A percentile compares a stretch with the other conserved stretches of the same genome.
Evolutionary conservation across 2,797 vertebrate genomes (phyloP).

Genomic region (Micropoecilia bifurca): DNA sequence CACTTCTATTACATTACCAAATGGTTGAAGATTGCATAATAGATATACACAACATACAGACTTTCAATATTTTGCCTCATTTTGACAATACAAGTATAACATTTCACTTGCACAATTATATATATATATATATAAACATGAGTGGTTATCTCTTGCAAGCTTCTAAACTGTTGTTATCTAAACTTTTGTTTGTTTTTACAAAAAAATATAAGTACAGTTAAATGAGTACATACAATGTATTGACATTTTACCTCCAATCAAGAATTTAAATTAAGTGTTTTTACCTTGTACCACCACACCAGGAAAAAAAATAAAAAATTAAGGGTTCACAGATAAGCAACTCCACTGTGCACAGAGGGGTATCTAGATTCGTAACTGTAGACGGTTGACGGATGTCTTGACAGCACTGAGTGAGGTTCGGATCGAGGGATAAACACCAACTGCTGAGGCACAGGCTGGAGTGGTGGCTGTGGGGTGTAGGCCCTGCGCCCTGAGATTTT

Average conservation of each 20-base stretch:
- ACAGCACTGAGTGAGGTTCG: conserved; percentile 50
- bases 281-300: neutral
- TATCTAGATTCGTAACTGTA: conserved; percentile 72
- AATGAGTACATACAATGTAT: neutral
- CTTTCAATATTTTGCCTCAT: neutral
- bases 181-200: neutral
- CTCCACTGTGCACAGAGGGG: conserved; percentile 76
- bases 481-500: conserved; percentile 65
- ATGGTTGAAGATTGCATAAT: neutral
- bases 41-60: conserved; percentile 11
- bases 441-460: conserved; percentile 68
- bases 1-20: neutral
- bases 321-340: conserved; percentile 79
- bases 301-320: neutral
- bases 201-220: neutral
- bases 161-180: neutral
- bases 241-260: conserved; percentile 5
- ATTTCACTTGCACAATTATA: conserved; percentile 1
- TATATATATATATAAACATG: too few relatives aligned
- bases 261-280: conserved; percentile 6
- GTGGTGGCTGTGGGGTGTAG: conserved; percentile 67
- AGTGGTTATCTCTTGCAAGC: neutral
- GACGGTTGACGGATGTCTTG: conserved; percentile 70
- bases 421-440: conserved; percentile 62
- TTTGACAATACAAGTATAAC: conserved; percentile 18